Percentiles rank a stretch among this genome's conserved stretches.
phyloP scores from a whole-genome alignment of 1,140 invertebrate species.

The Neotoxoptera formosana region DNA sequence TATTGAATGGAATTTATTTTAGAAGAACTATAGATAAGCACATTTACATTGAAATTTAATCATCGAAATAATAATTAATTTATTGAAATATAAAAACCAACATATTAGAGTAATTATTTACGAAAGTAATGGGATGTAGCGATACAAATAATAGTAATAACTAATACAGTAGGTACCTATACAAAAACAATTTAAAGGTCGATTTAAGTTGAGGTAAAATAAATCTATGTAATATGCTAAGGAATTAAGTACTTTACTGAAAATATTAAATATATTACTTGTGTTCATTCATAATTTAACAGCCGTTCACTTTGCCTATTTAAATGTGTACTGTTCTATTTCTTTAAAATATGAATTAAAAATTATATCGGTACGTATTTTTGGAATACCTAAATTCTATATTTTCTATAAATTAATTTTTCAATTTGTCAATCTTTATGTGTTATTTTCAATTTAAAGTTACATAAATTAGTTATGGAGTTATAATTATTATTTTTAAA shows the following conservation, averaged over 20 bases:
- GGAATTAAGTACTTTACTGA: not conserved
- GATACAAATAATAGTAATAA: not conserved
- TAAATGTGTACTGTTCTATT: not conserved
- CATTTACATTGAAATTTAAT: not conserved
- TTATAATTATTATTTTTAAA: not conserved
- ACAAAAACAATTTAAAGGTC: not conserved
- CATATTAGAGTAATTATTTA: not conserved
- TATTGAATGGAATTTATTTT: conserved; percentile 27
- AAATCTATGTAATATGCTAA: not conserved
- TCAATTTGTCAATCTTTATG: not conserved
- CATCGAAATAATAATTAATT: not conserved
- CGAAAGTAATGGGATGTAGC: not conserved
- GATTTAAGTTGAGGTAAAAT: not conserved
- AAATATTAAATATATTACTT: not conserved
- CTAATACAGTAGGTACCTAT: not conserved
- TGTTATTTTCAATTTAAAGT: not conserved
- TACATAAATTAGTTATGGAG: not conserved
- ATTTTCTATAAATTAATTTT: not conserved
- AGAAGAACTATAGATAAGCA: not conserved
- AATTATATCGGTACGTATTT: not conserved
- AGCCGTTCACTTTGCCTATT: not conserved
- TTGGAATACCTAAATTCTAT: not conserved
- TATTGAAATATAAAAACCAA: not conserved
- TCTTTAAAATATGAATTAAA: not conserved
- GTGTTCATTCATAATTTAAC: not conserved